These are phyloP conservation scores for Chrysina gloriosa DNA, from an alignment of 2,888 invertebrate genomes.

Conservation along the genomic window DNA sequence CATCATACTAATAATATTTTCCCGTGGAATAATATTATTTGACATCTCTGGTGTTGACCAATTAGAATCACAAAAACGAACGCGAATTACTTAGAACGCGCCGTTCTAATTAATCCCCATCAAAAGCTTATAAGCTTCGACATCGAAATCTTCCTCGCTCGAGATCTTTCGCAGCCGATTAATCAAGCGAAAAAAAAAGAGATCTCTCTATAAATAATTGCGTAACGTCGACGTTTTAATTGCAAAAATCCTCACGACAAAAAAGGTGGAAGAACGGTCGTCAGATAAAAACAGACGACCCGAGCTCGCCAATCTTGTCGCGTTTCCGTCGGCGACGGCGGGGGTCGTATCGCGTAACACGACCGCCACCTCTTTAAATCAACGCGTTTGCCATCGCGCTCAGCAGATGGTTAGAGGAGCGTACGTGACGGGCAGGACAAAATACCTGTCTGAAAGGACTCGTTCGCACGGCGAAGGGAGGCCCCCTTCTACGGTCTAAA, in stretches of 20 bases:
- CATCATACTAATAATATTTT: too few species aligned
- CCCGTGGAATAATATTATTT: too few species aligned
- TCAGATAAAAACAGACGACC: not conserved
- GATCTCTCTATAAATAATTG: not conserved
- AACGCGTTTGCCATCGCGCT: conserved; percentile 20
- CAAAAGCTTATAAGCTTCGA: too few species aligned
- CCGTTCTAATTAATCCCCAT: too few species aligned
- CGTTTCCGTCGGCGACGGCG: not conserved
- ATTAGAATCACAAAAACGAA: too few species aligned
- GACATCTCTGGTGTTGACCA: too few species aligned
- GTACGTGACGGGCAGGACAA: conserved; percentile 21
- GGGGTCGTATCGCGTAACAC: not conserved
- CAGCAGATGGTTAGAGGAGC: conserved; percentile 14
- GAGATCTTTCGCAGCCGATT: too few species aligned
- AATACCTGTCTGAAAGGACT: conserved; percentile 20
- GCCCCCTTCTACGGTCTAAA: conserved; percentile 21
- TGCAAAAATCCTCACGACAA: not conserved
- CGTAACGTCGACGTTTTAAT: conserved; percentile 12
- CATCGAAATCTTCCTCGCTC: too few species aligned
- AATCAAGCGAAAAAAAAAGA: not conserved
- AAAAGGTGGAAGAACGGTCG: not conserved
- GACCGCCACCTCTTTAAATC: conserved; percentile 15
- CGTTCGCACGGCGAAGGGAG: conserved; percentile 13
- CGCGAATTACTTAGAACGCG: too few species aligned
- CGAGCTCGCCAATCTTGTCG: not conserved